Conservation (phyloP, 2,797 vertebrate species). For the Oryzias sinensis region DNA sequence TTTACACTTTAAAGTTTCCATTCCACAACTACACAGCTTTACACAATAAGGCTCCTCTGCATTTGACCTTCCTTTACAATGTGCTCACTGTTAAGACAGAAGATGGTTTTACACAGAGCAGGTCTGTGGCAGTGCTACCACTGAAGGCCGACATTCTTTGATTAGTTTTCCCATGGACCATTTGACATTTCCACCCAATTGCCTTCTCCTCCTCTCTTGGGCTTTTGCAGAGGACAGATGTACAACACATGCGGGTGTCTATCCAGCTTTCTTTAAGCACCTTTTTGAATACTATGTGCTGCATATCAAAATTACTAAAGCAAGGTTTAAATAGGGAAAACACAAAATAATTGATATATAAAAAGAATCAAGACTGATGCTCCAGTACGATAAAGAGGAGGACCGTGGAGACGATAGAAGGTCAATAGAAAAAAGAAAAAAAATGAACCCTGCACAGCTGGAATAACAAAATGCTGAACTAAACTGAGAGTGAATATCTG, state of each 20-base stretch:
- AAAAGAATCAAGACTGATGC: conserved; percentile 1
- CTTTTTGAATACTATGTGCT: conserved; percentile 5
- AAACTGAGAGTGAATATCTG: neutral
- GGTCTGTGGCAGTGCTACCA: conserved; percentile 57
- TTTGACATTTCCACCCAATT: conserved; percentile 53
- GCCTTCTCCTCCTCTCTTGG: conserved; percentile 17
- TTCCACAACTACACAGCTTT: conserved; percentile 49
- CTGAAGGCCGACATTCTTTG: conserved; percentile 61
- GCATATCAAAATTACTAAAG: conserved; percentile 21
- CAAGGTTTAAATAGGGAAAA: conserved; percentile 1
- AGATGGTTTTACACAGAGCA: conserved; percentile 55
- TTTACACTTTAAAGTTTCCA: conserved; percentile 47
- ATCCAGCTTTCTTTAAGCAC: conserved; percentile 27
- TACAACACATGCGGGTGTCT: conserved; percentile 34
- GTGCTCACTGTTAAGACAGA: conserved; percentile 60
- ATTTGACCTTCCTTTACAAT: conserved; percentile 60
- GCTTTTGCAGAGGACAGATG: conserved; percentile 24
- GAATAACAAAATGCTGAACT: neutral
- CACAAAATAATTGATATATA: neutral
- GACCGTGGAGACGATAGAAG: conserved; percentile 22
- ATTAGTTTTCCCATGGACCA: conserved; percentile 58
- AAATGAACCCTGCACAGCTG: conserved; percentile 6
- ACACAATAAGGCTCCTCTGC: conserved; percentile 55
- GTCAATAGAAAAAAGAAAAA: neutral
- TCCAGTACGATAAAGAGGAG: conserved; percentile 8